Conservation (phyloP, 1,140 invertebrate species). For the Heliothis virescens region DNA sequence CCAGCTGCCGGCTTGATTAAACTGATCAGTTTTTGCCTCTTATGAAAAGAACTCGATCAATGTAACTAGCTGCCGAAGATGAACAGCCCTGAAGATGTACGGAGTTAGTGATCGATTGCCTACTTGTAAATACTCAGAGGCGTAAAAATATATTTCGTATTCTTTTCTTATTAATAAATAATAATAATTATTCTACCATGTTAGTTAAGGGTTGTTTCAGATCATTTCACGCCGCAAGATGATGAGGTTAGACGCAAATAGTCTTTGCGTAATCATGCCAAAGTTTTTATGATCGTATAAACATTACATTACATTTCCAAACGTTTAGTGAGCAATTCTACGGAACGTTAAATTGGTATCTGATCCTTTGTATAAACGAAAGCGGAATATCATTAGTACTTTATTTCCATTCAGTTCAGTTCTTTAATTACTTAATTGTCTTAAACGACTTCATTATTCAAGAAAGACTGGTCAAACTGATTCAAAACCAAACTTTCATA, state of each 20-base stretch:
- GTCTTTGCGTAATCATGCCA: slow-evolving; percentile 19
- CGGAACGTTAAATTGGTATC: slow-evolving; percentile 11
- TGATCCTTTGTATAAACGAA: slow-evolving; percentile 19
- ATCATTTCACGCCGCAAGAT: not conserved
- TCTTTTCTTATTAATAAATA: not conserved
- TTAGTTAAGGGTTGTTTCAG: slow-evolving; percentile 8
- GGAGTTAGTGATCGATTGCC: slow-evolving; percentile 54
- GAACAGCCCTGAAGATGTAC: slow-evolving; percentile 59
- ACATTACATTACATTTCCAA: slow-evolving; percentile 1
- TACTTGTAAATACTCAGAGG: slow-evolving; percentile 14
- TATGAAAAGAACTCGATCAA: slow-evolving; percentile 78
- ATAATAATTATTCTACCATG: not conserved
- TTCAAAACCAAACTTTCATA: slow-evolving; percentile 25
- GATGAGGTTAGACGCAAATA: slow-evolving; percentile 1
- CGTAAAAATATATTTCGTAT: slow-evolving; percentile 4
- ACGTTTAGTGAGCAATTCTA: not conserved
- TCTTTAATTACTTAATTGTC: slow-evolving; percentile 9
- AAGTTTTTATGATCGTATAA: slow-evolving; percentile 22
- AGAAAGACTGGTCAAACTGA: slow-evolving; percentile 1
- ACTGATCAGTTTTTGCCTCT: slow-evolving; percentile 81
- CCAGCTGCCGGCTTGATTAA: slow-evolving; percentile 75
- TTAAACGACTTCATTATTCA: slow-evolving; percentile 1
- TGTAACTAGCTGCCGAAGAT: slow-evolving; percentile 62
- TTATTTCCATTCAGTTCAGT: slow-evolving; percentile 21
- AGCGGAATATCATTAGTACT: slow-evolving; percentile 2